Evolutionary conservation across 2,797 vertebrate species (phyloP), one percentile per base, ranked within the genome.

Genomic region (Myioborus melanocephalus): DNA sequence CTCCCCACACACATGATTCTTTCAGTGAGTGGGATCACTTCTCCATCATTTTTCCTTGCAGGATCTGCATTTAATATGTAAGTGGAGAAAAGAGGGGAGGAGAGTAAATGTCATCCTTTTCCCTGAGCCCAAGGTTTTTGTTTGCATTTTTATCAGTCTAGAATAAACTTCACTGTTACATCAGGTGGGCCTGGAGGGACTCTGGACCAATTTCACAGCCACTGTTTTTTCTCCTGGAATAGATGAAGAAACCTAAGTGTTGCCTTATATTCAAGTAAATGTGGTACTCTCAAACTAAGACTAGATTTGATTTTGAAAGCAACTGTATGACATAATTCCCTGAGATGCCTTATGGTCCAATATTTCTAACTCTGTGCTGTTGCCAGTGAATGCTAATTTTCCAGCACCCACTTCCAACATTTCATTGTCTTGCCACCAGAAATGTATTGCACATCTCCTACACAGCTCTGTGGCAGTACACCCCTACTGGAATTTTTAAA

Each of bases 261-360:
- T 88, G 41, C 20, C 77, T 76, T 83, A 23, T 71, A 81, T 49
- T 90, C 50, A 83, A 90, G 43, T 80, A 78, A 90, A 90, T 57
- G 55, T 2, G 8, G 60, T 71, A 81, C 37, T 88, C 34, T 80
- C 19, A 77, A 35, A 76, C n/a, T 82, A 91, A 71, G 46, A 92
- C 72, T 65, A 81, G 57, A 89, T 65, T 75, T 92, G 30, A 64
- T 91, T 93, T 83, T 93, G 73, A 90, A 94, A 89, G 66, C 43
- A 95, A 88, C 35, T 53, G 24, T 76, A 93, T 94, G 88, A 96
- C 95, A 95, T 92, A 93, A 95, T 96, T 96, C 90, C 95, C 95
- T 93, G 86, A 96, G 46, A 94, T 95, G 86, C 92, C 95, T 96
- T 95, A 92, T 86, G 83, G 93, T 95, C 86, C 80, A 90, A 17